Evolutionary conservation across 2,797 vertebrate genomes (phyloP).

Genomic region (Pelobates cultripes): DNA sequence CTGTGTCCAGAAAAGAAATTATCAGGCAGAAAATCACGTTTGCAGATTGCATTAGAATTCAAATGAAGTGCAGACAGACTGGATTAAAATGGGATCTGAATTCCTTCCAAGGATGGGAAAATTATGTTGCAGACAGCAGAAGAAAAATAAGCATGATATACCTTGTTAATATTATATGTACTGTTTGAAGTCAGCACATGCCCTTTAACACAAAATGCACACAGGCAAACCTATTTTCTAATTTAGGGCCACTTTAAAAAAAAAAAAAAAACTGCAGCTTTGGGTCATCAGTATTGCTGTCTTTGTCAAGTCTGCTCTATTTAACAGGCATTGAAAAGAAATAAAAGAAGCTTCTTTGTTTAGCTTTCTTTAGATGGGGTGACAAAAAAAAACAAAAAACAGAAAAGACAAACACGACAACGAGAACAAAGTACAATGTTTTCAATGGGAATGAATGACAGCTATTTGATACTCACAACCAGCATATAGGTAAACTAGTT

Average conservation of each 20-base stretch:
- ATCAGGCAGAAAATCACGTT: conserved; percentile 85
- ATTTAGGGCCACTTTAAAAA: background rate
- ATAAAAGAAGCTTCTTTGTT: conserved; percentile 88
- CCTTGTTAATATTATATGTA: background rate
- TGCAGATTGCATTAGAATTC: conserved; percentile 78
- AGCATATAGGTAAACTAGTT: conserved; percentile 62
- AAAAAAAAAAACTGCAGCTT: conserved; percentile 71
- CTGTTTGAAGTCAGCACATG: background rate
- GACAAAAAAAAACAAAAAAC: conserved; percentile 81
- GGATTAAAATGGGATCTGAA: conserved; percentile 75
- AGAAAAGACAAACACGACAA: conserved; percentile 86
- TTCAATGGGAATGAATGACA: conserved; percentile 77
- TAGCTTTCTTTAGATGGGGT: conserved; percentile 67
- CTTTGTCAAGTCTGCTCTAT: conserved; percentile 88
- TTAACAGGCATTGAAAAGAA: conserved; percentile 87
- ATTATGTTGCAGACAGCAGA: conserved; percentile 29
- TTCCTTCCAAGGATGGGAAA: conserved; percentile 72
- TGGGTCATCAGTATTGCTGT: conserved; percentile 84
- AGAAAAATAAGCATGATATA: background rate
- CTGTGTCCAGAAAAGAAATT: conserved; percentile 71
- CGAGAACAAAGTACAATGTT: conserved; percentile 88
- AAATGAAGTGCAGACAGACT: conserved; percentile 71
- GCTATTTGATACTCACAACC: conserved; percentile 77
- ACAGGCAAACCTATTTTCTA: background rate
- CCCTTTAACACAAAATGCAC: background rate